Base-by-base conservation (phyloP, 2,113 vertebrate species). In the Lonchura striata region DNA sequence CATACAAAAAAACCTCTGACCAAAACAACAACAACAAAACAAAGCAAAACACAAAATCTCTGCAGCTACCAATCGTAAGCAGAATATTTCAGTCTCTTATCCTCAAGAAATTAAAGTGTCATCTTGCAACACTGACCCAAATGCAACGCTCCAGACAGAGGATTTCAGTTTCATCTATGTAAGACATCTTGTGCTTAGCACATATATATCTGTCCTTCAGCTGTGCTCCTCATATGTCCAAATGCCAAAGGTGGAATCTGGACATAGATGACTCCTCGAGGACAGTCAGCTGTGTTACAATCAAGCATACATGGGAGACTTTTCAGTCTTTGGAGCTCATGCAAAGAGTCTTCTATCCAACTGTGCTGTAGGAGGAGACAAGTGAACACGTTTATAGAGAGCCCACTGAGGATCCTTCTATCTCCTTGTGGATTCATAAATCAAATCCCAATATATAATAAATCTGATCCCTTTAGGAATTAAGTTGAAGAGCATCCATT, bases 1-100 rank as follows among this genome's bases (percentile, higher is more conserved):
- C 3, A 28, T 8, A 37, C 15, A n/a, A 52, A 61, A 42, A 61
- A 69, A 1, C 0, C 2, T 42, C 10, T 4, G 52, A 47, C 18
- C 18, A 11, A 83, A 79, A 16, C 15, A 56, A 59, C 7, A 63
- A 24, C 9, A 79, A 27, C 12, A 41, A 23, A 25, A 12, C 22
- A 24, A 41, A 75, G n/a, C 16, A 41, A n/a, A 88, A 37, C 6
- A 54, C 20, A 61, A 14, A 6, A 37, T 46, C 12, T 53, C 37
- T 64, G 23, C 19, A 75, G 42, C n/a, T 60, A 66, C 21, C 19
- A 70, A 3, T 28, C 11, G 28, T 41, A 88, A 64, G 9, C 1
- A 74, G 47, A 57, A 79, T 13, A 81, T 61, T 83, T 44, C 21
- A 44, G 59, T 39, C 28, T 85, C 79, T 41, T 14, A 93, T 60